Evolutionary conservation across 2,888 invertebrate genomes (phyloP).

Genomic region (Megaustenia siamemsis): DNA sequence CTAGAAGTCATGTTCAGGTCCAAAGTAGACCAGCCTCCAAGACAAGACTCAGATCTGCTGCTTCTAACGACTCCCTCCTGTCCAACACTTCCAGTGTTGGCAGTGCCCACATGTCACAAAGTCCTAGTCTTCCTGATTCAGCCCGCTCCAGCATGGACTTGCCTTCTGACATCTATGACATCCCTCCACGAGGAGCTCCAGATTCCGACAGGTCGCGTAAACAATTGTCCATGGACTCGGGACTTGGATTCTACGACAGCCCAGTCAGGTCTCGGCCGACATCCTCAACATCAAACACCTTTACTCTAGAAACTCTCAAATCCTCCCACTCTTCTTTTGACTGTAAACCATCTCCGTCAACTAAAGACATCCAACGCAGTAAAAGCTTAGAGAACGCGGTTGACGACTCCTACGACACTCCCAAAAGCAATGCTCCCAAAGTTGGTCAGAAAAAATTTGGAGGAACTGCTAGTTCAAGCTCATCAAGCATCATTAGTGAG

Average conservation of each 20-base stretch:
- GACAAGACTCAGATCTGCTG: slow-evolving; percentile 77
- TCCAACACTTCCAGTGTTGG: slow-evolving; percentile 75
- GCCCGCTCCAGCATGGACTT: slow-evolving; percentile 82
- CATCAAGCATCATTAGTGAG: slow-evolving; percentile 54
- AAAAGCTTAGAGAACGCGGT: slow-evolving; percentile 70
- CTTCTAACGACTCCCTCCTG: slow-evolving; percentile 77
- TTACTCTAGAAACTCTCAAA: slow-evolving; percentile 34
- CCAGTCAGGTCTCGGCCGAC: slow-evolving; percentile 80
- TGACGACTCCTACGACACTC: slow-evolving; percentile 78
- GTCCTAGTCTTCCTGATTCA: slow-evolving; percentile 83
- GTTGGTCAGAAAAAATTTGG: slow-evolving; percentile 56
- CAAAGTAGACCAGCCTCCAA: slow-evolving; percentile 40
- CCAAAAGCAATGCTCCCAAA: slow-evolving; percentile 72
- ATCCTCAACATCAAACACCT: slow-evolving; percentile 46
- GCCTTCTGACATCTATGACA: slow-evolving; percentile 74
- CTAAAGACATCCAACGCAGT: slow-evolving; percentile 55
- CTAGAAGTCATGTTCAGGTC: slow-evolving; percentile 49
- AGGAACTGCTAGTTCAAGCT: slow-evolving; percentile 37
- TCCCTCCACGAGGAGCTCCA: slow-evolving; percentile 62
- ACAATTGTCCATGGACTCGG: slow-evolving; percentile 73
- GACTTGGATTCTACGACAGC: slow-evolving; percentile 84
- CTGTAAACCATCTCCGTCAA: slow-evolving; percentile 15
- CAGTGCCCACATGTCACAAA: slow-evolving; percentile 82
- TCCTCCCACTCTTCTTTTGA: slow-evolving; percentile 49
- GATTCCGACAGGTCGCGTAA: slow-evolving; percentile 61